Evolutionary conservation across 2,797 vertebrate genomes (phyloP).

Genomic region (Loris lydekkerianus): DNA sequence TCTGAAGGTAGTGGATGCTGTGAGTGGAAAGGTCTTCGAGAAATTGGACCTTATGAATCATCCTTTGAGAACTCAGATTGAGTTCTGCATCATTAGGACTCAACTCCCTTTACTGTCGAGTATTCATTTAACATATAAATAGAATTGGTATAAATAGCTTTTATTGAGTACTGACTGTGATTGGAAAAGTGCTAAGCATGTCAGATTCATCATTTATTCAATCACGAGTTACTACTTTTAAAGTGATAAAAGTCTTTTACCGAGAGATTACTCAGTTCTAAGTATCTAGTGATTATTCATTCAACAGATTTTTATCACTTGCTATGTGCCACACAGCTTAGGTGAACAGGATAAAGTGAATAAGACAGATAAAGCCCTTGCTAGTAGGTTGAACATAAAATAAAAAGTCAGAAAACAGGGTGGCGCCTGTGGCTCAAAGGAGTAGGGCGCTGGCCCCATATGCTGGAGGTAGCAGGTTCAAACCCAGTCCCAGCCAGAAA

Average conservation of each 20-base stretch:
- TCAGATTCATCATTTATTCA: neutral
- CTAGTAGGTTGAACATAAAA: neutral
- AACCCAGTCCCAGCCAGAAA: no score
- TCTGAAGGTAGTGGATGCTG: neutral
- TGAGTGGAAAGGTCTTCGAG: neutral
- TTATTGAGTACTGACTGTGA: conserved; percentile 20
- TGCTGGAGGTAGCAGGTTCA: no score
- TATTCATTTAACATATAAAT: conserved; percentile 31
- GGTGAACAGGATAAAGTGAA: neutral
- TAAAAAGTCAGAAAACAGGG: neutral
- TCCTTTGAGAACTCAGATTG: neutral
- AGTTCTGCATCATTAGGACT: neutral
- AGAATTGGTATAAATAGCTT: conserved; percentile 39
- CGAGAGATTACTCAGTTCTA: neutral
- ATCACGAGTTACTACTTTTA: neutral
- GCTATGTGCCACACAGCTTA: neutral
- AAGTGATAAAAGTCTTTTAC: neutral
- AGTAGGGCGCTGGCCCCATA: no score
- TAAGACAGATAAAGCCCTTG: neutral
- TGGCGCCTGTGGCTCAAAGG: no score
- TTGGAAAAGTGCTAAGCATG: neutral
- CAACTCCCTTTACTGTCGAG: neutral
- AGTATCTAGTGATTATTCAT: neutral
- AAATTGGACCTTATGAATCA: conserved; percentile 25
- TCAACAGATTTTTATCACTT: neutral